Evolutionary conservation across 1,140 invertebrate species (phyloP).

Genomic region (Lucilia cuprina): DNA sequence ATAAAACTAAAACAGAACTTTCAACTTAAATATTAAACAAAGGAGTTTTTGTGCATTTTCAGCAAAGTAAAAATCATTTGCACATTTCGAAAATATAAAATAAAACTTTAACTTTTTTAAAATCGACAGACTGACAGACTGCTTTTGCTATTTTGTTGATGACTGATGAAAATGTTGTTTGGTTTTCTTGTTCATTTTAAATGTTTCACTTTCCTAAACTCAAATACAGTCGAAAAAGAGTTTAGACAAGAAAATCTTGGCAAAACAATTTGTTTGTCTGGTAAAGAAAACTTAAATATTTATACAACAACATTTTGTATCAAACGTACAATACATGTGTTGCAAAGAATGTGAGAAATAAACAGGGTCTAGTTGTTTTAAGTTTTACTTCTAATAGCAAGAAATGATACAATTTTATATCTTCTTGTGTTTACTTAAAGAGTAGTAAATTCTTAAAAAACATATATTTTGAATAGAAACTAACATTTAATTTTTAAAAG

Average conservation of each 20-base stretch:
- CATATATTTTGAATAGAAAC: no score
- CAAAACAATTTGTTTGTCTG: background rate
- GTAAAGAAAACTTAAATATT: conserved; percentile 4
- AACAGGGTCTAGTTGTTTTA: background rate
- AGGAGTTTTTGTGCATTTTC: no score
- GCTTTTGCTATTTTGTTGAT: no score
- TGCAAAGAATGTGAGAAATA: background rate
- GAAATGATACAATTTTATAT: background rate
- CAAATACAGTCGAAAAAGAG: background rate
- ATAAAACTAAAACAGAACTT: background rate
- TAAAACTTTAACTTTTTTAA: no score
- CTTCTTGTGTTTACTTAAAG: background rate
- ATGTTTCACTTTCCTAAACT: background rate
- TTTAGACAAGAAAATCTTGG: no score
- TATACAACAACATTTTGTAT: background rate
- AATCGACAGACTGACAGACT: no score
- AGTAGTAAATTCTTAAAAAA: background rate
- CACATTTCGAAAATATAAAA: no score
- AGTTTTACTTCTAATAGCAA: background rate
- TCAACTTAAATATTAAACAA: no score
- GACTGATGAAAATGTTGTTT: no score
- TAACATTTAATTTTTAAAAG: background rate
- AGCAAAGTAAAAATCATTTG: no score
- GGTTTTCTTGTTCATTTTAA: background rate
- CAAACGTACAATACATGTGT: background rate